phyloP scores from a whole-genome alignment of 2,888 invertebrate species.

The Norana najaformis region DNA sequence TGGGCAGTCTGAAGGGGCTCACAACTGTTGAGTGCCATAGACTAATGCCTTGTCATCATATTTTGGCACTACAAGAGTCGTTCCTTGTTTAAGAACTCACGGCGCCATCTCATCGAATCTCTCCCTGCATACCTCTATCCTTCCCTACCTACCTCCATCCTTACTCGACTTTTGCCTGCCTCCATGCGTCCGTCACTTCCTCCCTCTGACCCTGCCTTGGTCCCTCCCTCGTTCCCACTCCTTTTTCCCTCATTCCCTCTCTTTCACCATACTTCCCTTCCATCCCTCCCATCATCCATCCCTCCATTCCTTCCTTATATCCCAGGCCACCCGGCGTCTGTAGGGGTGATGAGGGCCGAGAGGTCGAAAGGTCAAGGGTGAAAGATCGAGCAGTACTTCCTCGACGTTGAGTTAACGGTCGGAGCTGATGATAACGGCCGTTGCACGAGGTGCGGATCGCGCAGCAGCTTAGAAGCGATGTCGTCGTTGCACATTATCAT shows the following conservation, averaged over 20 bases:
- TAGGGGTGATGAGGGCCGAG: background rate
- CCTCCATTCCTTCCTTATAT: background rate
- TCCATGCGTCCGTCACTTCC: background rate
- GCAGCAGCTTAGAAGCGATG: background rate
- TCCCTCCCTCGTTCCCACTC: background rate
- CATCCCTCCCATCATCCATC: background rate
- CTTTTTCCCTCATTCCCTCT: background rate
- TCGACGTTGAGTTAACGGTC: background rate
- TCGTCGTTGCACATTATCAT: conserved; percentile 13
- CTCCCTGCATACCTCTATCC: background rate
- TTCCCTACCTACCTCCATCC: background rate
- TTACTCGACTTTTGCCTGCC: background rate
- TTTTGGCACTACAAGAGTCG: background rate
- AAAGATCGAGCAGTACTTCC: background rate
- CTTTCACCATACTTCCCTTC: background rate
- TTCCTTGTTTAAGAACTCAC: background rate
- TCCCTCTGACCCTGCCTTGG: background rate
- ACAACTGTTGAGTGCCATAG: too few species aligned
- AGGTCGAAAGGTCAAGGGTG: background rate
- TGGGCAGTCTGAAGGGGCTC: too few species aligned
- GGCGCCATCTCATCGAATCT: background rate
- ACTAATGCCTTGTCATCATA: too few species aligned
- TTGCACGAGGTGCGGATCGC: background rate
- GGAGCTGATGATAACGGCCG: background rate
- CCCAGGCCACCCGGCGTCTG: background rate